Base-by-base conservation (phyloP, 2,113 vertebrate genomes). In the Pithys albifrons region DNA sequence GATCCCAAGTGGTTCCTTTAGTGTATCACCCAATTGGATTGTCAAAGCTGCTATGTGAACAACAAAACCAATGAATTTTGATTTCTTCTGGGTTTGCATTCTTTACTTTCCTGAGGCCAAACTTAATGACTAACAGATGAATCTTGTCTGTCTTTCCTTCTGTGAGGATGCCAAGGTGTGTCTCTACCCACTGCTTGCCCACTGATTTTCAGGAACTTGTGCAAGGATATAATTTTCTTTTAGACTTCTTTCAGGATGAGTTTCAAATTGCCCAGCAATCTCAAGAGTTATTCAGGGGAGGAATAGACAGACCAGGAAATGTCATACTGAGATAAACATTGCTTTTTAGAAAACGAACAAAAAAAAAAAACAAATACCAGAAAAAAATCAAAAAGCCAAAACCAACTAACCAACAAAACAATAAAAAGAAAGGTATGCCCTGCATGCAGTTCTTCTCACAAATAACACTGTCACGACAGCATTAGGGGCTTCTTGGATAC, bases 131-230 rank as follows among this genome's bases (percentile, higher is more conserved):
- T 88, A 96, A 96, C 71, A 88, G 81, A 91, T 89, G 78, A 79
- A 82, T 96, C 41, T 91, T 91, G 65, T 94, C 81, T 96, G 85
- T 17, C 57, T 97, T 94, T 91, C 57, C 6, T 1, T 82, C 54
- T 79, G 82, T 79, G 77, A 64, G 84, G 45, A 85, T 82, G 81
- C 92, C 82, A 90, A 91, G 54, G 28, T 82, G 46, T 70, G 54
- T 91, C 41, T 72, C 54, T 95, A 95, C 92, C 90, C 78, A 39
- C 39, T 66, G 65, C 61, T 78, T 7, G 5, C 90, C 76, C 57
- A 82, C 62, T 93, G 88, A 79, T 80, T 94, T 97, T 94, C 78
- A 96, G 66, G 88, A 96, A 95, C 88, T 96, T 90, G 57, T 94
- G 92, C 58, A 94, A 93, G 85, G n/a, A 29, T 65, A 67, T 46